Evolutionary conservation across 2,113 vertebrate genomes (phyloP), one percentile per base, ranked within the genome.

Genomic region (Donacobius atricapilla): DNA sequence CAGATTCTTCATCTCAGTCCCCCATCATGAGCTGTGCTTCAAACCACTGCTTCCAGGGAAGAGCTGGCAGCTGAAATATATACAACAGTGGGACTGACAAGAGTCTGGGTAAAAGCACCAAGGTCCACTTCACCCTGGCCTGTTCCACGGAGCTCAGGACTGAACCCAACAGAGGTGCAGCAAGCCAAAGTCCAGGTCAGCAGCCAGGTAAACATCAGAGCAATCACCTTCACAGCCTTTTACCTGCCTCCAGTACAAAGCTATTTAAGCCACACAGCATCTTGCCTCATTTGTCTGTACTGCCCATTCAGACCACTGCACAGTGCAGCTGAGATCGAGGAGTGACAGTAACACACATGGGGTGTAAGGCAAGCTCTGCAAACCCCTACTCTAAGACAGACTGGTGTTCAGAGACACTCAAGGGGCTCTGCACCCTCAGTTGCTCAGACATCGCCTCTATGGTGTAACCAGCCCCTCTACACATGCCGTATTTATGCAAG

Each of bases 401-500:
- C 28, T 10, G 19, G 30, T 16, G 20, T 58, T 73, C 79, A 42
- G 19, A 24, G 54, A 57, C 14, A 35, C 66, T 42, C 4, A 3
- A 84, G 54, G 60, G 39, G 33, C 79, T 85, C 81, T 83, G 78
- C 39, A 45, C 21, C 42, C 19, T 57, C 70, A 42, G 66, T 35
- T 83, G 70, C 64, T 85, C 82, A 73, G 56, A 68, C 28, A 1
- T 27, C 40, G 60, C 58, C 54, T 51, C 64, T 10, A 0, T 8
- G 58, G 1, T 37, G 57, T 64, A 81, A 18, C 30, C 83, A 78
- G 61, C 44, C 79, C 1, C 0, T 23, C 25, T 35, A 87, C 54
- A 80, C 50, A 12, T 0, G 0, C 73, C 25, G 0, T 2, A 33
- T 0, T 0, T 24, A 44, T 4, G 25, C 9, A 1, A 70, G 64